Evolutionary conservation across 2,888 invertebrate species (phyloP), one percentile per base, ranked within the genome.

Genomic region (Melanchra persicariae): DNA sequence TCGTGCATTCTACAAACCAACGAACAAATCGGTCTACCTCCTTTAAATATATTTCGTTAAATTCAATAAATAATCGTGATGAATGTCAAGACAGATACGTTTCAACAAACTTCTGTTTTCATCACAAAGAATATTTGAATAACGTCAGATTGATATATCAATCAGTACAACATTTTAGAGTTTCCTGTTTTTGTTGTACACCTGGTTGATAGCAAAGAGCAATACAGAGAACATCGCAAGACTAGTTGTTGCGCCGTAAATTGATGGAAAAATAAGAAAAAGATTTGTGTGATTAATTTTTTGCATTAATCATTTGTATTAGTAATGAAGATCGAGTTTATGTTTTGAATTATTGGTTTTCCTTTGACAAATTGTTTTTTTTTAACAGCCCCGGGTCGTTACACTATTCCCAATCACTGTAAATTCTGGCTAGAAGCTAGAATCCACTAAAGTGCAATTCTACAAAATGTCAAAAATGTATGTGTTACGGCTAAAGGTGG

Each of bases 121-220:
- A 60, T 30, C 45, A 34, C 17, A 63, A 30, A 24, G 8, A 49
- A n/a, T 24, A 71, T 54, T 72, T 60, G 10, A 12, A 12, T 37
- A 37, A 49, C 22, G 52, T 59, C 58, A 37, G 19, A 47, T 40
- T 30, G 17, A 60, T 51, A 37, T 22, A 64, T 60, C 37, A 72
- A 63, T 63, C 58, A 70, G 45, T 12, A 40, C 17, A 40, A 60
- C 15, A 26, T 57, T 76, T 73, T 22, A 61, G 10, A 47, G 15
- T 47, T 64, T 60, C 19, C 26, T 64, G 63, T 71, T 54, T 75
- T 22, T n/a, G 37, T 22, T 24, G 1, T 12, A n/a, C 75, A 72
- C 10, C 52, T 49, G 72, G 34, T 24, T 49, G 10, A n/a, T 58
- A 73, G 10, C 10, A 61, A 43, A 17, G 34, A 37, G 2, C 1